Evolutionary conservation across 1,140 invertebrate genomes (phyloP).

Genomic region (Pararge aegeria): DNA sequence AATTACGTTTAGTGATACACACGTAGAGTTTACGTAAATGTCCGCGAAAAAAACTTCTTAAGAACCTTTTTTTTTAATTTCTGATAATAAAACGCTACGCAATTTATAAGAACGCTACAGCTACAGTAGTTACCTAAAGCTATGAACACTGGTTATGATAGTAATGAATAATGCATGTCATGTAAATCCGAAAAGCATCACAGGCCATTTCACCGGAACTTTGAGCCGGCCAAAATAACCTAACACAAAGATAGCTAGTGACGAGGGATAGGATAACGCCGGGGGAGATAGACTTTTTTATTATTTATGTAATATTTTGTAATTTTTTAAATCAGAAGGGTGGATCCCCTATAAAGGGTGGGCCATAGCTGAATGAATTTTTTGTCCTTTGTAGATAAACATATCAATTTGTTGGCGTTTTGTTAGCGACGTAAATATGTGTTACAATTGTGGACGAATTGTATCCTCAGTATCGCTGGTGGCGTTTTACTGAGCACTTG

Average conservation of each 20-base stretch:
- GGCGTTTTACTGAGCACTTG: conserved; percentile 50
- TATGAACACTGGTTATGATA: not conserved
- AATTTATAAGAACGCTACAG: no score
- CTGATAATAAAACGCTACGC: no score
- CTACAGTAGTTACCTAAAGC: not conserved
- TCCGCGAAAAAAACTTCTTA: no score
- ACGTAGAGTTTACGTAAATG: no score
- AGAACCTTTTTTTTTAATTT: no score
- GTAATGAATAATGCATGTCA: conserved; percentile 58
- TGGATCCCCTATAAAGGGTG: conserved; percentile 75
- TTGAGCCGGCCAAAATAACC: conserved; percentile 66
- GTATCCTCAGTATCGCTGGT: conserved; percentile 52
- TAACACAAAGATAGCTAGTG: conserved; percentile 43
- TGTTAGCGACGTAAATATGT: conserved; percentile 70
- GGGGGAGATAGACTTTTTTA: conserved; percentile 57
- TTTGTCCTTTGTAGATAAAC: conserved; percentile 78
- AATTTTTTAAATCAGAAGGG: conserved; percentile 76
- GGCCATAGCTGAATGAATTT: conserved; percentile 69
- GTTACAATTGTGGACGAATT: conserved; percentile 56
- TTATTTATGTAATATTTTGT: conserved; percentile 78
- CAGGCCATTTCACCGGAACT: conserved; percentile 70
- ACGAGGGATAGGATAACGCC: conserved; percentile 10
- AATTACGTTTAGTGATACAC: no score
- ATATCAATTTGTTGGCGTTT: conserved; percentile 79
- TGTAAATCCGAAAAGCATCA: conserved; percentile 55